Conservation (phyloP, 2,113 vertebrate genomes). For the Chloebia gouldiae region DNA sequence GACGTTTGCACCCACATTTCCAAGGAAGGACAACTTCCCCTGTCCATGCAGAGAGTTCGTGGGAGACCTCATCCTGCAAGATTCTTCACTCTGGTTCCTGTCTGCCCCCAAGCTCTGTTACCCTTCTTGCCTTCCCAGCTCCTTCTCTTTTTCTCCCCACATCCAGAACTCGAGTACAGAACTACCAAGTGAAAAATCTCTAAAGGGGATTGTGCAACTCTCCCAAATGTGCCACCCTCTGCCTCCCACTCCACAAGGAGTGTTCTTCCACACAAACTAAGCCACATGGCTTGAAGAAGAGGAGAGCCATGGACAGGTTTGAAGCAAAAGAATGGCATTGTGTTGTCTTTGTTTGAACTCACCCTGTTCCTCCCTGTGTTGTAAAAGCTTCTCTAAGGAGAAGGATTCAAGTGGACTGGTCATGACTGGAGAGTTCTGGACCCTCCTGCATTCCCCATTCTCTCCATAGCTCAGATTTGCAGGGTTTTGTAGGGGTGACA, state of each 20-base stretch:
- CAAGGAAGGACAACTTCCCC: background rate
- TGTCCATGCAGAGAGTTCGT: background rate
- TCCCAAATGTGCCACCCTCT: background rate
- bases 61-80: background rate
- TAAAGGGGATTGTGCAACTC: background rate
- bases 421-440: background rate
- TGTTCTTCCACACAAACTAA: background rate
- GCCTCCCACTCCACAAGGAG: background rate
- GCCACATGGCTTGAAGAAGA: background rate
- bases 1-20: background rate
- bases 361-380: background rate
- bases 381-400: conserved; percentile 1
- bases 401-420: background rate
- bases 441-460: background rate
- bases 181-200: background rate
- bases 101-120: background rate
- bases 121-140: background rate
- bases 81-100: background rate
- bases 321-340: background rate
- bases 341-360: background rate
- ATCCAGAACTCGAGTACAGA: background rate
- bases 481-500: background rate
- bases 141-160: background rate
- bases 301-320: background rate
- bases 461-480: background rate